Evolutionary conservation across 2,113 vertebrate genomes (phyloP).

Genomic region (Datnioides undecimradiatus): DNA sequence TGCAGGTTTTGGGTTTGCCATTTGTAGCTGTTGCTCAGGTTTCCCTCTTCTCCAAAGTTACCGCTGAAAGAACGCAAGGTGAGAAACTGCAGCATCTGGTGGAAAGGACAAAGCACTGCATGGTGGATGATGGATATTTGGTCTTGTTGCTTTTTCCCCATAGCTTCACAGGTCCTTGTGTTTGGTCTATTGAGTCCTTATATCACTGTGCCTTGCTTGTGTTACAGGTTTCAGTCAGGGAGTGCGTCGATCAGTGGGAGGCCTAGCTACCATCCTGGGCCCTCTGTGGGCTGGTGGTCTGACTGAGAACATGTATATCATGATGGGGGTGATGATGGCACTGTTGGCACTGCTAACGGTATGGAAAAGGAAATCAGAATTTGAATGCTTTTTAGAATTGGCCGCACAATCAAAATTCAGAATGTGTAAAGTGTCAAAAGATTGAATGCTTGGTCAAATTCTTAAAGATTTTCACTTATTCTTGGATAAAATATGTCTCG

Average conservation of each 20-base stretch:
- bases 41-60: constrained; percentile 90
- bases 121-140: neutral
- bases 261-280: constrained; percentile 88
- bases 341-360: constrained; percentile 85
- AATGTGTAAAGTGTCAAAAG: too few species aligned
- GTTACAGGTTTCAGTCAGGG: constrained; percentile 87
- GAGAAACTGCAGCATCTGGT: constrained; percentile 51
- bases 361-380: constrained; percentile 37
- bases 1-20: constrained; percentile 87
- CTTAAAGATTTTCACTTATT: neutral
- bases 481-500: neutral
- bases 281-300: constrained; percentile 89
- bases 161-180: neutral
- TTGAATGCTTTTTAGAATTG: too few species aligned
- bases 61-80: constrained; percentile 88
- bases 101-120: neutral
- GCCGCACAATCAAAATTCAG: too few species aligned
- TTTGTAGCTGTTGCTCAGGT: constrained; percentile 88
- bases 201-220: constrained; percentile 3
- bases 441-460: too few species aligned
- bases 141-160: neutral
- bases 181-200: neutral
- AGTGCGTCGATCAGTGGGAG: constrained; percentile 87
- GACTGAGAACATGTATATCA: constrained; percentile 85
- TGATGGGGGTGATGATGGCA: constrained; percentile 88